These are phyloP conservation scores for Agrilus planipennis DNA, from an alignment of 1,140 invertebrate species.

Conservation along the genomic window DNA sequence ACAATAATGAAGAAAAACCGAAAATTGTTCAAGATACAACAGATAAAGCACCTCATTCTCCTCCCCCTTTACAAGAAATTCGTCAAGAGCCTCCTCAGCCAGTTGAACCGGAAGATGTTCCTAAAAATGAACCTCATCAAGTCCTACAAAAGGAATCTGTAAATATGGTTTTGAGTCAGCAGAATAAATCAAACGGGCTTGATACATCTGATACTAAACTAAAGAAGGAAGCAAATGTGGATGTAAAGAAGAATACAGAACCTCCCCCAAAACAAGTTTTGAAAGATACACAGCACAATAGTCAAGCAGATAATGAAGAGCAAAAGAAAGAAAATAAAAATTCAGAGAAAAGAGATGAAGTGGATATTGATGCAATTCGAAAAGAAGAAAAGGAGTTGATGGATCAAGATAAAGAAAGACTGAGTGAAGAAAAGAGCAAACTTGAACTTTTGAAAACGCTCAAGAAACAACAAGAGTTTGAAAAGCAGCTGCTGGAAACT, in stretches of 20 bases:
- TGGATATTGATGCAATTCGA: conserved; percentile 36
- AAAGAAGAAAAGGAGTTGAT: conserved; percentile 42
- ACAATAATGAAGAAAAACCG: conserved; percentile 5
- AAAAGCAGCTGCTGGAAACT: conserved; percentile 34
- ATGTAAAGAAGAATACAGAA: background rate
- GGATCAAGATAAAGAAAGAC: conserved; percentile 28
- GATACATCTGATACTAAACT: too few species aligned
- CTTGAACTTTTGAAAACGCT: conserved; percentile 40
- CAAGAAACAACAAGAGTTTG: conserved; percentile 42
- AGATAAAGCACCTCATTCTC: background rate
- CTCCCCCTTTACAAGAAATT: conserved; percentile 23
- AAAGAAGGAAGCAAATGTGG: background rate
- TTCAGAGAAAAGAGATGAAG: conserved; percentile 17
- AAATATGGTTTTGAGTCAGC: too few species aligned
- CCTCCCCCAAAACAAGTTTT: background rate
- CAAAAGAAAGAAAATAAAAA: background rate
- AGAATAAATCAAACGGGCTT: too few species aligned
- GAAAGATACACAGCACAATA: background rate
- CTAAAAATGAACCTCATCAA: background rate
- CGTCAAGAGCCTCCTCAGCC: conserved; percentile 42
- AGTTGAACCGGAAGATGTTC: conserved; percentile 30
- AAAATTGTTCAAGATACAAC: conserved; percentile 19
- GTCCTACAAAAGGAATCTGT: background rate
- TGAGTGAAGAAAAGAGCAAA: conserved; percentile 33
- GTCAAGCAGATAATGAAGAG: background rate